These are phyloP conservation scores for Idaea biselata DNA, from an alignment of 2,888 invertebrate species.

Conservation along the genomic window DNA sequence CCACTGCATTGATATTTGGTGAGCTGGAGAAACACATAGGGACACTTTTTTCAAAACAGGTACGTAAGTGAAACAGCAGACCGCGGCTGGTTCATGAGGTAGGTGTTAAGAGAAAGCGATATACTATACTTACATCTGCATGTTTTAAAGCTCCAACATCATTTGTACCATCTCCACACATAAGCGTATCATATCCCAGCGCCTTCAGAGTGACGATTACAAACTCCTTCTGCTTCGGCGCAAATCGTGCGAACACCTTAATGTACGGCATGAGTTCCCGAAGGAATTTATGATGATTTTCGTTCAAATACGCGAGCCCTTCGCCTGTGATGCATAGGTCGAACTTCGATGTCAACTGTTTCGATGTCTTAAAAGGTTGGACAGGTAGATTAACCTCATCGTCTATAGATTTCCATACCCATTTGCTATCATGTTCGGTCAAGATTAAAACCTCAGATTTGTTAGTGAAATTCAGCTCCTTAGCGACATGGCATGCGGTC, in stretches of 20 bases:
- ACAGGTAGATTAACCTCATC: conserved; percentile 78
- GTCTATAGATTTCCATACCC: conserved; percentile 91
- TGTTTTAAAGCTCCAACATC: conserved; percentile 99
- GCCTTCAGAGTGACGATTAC: conserved; percentile 94
- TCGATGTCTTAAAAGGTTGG: conserved; percentile 66
- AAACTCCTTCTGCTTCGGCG: conserved; percentile 99
- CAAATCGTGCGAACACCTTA: conserved; percentile 96
- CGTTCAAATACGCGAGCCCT: conserved; percentile 86
- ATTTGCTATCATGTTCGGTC: conserved; percentile 72
- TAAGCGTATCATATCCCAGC: conserved; percentile 93
- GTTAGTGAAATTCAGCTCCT: conserved; percentile 93
- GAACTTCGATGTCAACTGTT: conserved; percentile 85
- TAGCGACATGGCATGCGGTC: conserved; percentile 99
- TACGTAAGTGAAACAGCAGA: no score
- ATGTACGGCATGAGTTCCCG: conserved; percentile 90
- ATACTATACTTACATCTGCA: conserved; percentile 89
- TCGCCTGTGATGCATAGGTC: conserved; percentile 98
- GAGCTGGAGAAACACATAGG: no score
- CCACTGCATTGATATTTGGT: no score
- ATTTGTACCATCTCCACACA: conserved; percentile 99
- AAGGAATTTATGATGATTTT: conserved; percentile 82
- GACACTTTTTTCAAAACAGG: no score
- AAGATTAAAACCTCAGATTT: conserved; percentile 85
- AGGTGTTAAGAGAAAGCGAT: no score
- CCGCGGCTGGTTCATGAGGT: no score